phyloP scores from a whole-genome alignment of 1,140 invertebrate species.

The Gryllus bimaculatus region DNA sequence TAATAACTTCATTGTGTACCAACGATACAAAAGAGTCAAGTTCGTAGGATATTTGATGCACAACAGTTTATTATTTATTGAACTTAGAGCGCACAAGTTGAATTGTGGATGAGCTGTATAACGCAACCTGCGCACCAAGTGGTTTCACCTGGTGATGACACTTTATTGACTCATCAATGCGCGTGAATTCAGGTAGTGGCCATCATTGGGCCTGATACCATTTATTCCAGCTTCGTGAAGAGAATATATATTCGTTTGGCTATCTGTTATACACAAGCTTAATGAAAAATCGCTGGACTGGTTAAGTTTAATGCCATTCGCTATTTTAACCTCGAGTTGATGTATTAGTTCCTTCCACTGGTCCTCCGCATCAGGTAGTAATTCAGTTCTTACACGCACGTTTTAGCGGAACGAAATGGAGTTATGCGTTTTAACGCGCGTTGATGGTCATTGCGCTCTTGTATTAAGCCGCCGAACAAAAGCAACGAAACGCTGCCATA shows the following conservation, averaged over 20 bases:
- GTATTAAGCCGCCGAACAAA: neutral
- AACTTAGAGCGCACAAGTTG: too few relatives aligned
- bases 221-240: neutral
- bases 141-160: too few relatives aligned
- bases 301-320: neutral
- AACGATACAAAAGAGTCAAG: too few relatives aligned
- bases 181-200: neutral
- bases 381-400: conserved; percentile 3
- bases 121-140: too few relatives aligned
- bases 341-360: neutral
- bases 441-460: neutral
- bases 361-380: neutral
- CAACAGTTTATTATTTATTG: too few relatives aligned
- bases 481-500: neutral
- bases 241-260: neutral
- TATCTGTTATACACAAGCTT: neutral
- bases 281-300: neutral
- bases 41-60: too few relatives aligned
- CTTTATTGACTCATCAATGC: neutral
- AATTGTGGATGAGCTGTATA: too few relatives aligned
- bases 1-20: too few relatives aligned
- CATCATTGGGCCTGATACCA: neutral
- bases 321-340: neutral
- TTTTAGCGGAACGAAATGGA: conserved; percentile 1
- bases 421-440: neutral